A percentile compares a stretch with the other conserved stretches of the same genome.
Evolutionary conservation across 2,113 vertebrate genomes (phyloP).

Genomic region (Desmodus rotundus): DNA sequence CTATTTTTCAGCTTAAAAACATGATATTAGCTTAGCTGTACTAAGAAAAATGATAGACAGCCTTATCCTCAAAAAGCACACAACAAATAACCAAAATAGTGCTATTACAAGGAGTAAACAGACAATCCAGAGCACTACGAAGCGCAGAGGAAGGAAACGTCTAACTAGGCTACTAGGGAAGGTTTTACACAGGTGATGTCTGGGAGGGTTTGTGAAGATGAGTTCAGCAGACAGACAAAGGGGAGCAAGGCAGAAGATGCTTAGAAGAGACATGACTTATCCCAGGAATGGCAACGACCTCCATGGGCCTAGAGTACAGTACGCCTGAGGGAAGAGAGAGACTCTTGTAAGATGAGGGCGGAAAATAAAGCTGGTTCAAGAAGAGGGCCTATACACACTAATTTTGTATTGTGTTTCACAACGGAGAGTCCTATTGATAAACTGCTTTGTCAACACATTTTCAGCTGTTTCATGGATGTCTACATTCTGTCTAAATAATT

Average conservation of each 20-base stretch:
- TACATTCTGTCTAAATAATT: neutral
- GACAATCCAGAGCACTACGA: neutral
- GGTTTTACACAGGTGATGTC: neutral
- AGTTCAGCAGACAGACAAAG: conserved; percentile 3
- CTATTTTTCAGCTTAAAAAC: conserved; percentile 24
- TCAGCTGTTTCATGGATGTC: neutral
- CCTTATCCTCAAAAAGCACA: neutral
- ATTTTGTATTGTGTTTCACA: neutral
- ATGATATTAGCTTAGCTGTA: neutral
- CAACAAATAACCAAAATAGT: neutral
- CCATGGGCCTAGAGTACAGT: neutral
- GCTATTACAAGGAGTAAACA: neutral
- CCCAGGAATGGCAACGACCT: neutral
- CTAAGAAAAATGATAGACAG: neutral
- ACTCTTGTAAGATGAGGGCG: neutral
- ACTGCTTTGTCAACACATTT: neutral
- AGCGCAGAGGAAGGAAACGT: neutral
- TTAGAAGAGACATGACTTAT: conserved; percentile 12
- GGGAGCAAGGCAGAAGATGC: conserved; percentile 1
- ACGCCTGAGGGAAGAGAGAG: neutral
- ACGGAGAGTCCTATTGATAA: neutral
- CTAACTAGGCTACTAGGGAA: neutral
- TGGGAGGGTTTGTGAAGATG: neutral
- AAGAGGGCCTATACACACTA: neutral
- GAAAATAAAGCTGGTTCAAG: conserved; percentile 4